Percentiles rank a stretch among this genome's conserved stretches.
phyloP scores from a whole-genome alignment of 2,113 vertebrate genomes.

The Lynx canadensis region DNA sequence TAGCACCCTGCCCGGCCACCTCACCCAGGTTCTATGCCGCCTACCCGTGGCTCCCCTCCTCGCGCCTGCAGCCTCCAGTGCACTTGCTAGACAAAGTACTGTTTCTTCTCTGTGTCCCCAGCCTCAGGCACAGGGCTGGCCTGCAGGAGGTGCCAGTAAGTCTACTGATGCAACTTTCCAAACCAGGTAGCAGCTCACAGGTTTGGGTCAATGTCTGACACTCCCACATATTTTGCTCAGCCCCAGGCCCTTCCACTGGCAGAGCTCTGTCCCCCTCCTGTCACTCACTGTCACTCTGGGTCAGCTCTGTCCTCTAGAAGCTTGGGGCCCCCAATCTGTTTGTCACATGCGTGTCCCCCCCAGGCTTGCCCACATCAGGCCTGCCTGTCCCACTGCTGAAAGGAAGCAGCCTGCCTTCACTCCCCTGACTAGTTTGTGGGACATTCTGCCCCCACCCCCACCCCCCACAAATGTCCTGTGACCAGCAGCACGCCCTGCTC shows the following conservation, averaged over 20 bases:
- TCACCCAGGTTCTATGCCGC: neutral
- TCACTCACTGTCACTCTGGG: neutral
- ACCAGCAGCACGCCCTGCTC: neutral
- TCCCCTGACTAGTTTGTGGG: neutral
- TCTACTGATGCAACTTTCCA: neutral
- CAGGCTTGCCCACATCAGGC: neutral
- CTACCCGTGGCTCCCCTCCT: neutral
- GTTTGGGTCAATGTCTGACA: neutral
- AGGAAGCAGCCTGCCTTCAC: neutral
- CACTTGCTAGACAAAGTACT: neutral
- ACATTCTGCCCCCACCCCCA: neutral
- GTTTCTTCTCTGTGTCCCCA: neutral
- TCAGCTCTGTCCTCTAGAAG: neutral
- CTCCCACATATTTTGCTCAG: neutral
- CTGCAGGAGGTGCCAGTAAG: neutral
- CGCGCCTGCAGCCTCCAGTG: neutral
- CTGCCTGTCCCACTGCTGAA: neutral
- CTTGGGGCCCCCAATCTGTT: neutral
- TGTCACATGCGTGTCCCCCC: neutral
- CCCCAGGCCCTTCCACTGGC: neutral
- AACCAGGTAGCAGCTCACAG: neutral
- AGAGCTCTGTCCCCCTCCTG: neutral
- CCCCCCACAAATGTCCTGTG: neutral
- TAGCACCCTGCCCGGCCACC: neutral
- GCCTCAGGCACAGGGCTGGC: neutral